Evolutionary conservation across 1,140 invertebrate species (phyloP).

Genomic region (Fopius arisanus): DNA sequence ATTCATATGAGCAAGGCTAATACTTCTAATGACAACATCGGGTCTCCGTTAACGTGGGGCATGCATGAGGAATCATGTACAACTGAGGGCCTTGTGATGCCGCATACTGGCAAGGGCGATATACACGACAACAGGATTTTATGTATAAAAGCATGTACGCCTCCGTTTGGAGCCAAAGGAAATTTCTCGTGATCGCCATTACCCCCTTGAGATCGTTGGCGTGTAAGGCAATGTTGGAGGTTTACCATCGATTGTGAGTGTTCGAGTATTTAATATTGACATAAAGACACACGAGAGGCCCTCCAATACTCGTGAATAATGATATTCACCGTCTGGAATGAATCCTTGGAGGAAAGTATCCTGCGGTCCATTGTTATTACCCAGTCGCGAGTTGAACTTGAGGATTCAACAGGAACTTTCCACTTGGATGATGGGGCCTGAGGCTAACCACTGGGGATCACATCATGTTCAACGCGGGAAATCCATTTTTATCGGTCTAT

Average conservation of each 20-base stretch:
- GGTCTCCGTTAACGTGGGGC: slow-evolving; percentile 19
- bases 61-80: slow-evolving; percentile 36
- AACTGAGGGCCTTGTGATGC: slow-evolving; percentile 38
- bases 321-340: not conserved
- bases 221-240: slow-evolving; percentile 22
- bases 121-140: not conserved
- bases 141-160: slow-evolving; percentile 19
- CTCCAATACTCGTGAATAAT: not conserved
- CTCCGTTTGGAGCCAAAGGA: not conserved
- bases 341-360: not conserved
- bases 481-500: not conserved
- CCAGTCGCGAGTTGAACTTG: not conserved
- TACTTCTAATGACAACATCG: slow-evolving; percentile 51
- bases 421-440: not conserved
- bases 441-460: not conserved
- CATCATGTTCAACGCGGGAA: not conserved
- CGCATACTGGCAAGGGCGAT: not conserved
- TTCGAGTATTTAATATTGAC: not conserved
- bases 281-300: not conserved
- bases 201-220: slow-evolving; percentile 25
- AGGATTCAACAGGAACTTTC: not conserved
- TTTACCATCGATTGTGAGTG: not conserved
- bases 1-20: slow-evolving; percentile 44
- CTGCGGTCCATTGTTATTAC: slow-evolving; percentile 7
- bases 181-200: slow-evolving; percentile 38